Percentiles rank a stretch among this genome's conserved stretches.
Evolutionary conservation across 2,888 invertebrate species (phyloP).

Genomic region (Colletes collaris): DNA sequence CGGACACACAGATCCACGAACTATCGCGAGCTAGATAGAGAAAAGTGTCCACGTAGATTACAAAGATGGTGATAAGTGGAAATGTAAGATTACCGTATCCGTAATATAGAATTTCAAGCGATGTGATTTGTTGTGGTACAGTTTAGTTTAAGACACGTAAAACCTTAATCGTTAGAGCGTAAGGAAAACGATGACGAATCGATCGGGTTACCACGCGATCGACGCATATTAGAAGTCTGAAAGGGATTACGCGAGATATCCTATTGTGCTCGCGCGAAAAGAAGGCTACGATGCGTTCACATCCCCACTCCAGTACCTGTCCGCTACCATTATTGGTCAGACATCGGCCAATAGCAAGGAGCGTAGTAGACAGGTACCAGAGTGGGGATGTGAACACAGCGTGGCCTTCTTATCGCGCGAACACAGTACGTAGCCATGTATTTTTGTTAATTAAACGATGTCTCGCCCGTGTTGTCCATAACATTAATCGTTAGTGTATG

Average conservation of each 20-base stretch:
- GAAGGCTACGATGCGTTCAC: no score
- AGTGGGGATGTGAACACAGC: no score
- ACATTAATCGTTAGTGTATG: conserved; percentile 48
- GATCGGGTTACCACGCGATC: conserved; percentile 4
- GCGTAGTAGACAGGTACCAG: no score
- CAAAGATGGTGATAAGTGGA: conserved; percentile 39
- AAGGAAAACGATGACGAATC: conserved; percentile 18
- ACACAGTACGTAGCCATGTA: conserved; percentile 45
- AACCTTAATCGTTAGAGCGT: conserved; percentile 35
- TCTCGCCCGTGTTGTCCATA: conserved; percentile 53
- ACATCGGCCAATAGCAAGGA: no score
- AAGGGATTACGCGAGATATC: conserved; percentile 23
- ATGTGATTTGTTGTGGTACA: conserved; percentile 50
- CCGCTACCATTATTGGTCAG: no score
- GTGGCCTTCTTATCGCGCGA: no score
- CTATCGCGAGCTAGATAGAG: conserved; percentile 11
- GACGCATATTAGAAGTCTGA: conserved; percentile 37
- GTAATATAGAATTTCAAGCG: conserved; percentile 34
- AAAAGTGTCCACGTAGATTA: conserved; percentile 35
- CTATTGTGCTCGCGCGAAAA: background rate
- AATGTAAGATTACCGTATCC: conserved; percentile 38
- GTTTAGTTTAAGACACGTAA: conserved; percentile 38
- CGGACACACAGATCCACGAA: background rate
- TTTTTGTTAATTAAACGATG: conserved; percentile 65
- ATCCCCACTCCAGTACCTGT: no score